Conservation (phyloP, 2,888 invertebrate genomes). For the Cantharis rustica region DNA sequence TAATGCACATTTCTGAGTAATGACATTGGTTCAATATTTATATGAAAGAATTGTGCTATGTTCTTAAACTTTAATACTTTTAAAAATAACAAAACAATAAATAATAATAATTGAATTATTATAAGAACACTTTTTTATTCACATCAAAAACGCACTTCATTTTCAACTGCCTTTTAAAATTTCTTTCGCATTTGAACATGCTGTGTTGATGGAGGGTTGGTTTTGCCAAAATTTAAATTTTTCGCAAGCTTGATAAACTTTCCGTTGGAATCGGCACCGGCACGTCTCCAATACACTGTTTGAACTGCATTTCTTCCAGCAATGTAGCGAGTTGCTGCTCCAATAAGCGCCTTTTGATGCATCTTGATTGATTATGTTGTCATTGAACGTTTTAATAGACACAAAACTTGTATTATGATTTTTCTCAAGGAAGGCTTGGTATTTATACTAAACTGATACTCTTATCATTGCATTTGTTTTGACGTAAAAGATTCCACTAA, state of each 20-base stretch:
- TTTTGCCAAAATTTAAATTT: background rate
- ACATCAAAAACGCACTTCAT: background rate
- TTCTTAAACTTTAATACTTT: background rate
- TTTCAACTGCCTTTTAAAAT: background rate
- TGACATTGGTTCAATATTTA: background rate
- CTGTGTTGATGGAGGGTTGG: slow-evolving; percentile 1
- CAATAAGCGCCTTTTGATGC: slow-evolving; percentile 63
- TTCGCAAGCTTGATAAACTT: slow-evolving; percentile 46
- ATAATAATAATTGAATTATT: background rate
- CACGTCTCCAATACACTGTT: slow-evolving; percentile 76
- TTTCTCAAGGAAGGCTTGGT: background rate
- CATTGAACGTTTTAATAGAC: background rate
- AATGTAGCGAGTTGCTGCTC: slow-evolving; percentile 73
- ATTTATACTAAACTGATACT: slow-evolving; percentile 4
- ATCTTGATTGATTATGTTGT: slow-evolving; percentile 39
- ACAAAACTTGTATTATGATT: background rate
- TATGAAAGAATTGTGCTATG: background rate
- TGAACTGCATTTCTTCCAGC: slow-evolving; percentile 76
- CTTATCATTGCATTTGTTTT: slow-evolving; percentile 7
- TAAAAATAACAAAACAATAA: background rate
- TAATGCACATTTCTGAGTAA: background rate
- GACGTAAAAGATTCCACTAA: slow-evolving; percentile 5
- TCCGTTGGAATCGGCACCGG: slow-evolving; percentile 53
- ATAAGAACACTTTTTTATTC: background rate
- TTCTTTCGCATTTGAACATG: slow-evolving; percentile 10